These are phyloP conservation scores for Onychomys leucogaster DNA, from an alignment of 2,797 vertebrate genomes.

Conservation along the genomic window DNA sequence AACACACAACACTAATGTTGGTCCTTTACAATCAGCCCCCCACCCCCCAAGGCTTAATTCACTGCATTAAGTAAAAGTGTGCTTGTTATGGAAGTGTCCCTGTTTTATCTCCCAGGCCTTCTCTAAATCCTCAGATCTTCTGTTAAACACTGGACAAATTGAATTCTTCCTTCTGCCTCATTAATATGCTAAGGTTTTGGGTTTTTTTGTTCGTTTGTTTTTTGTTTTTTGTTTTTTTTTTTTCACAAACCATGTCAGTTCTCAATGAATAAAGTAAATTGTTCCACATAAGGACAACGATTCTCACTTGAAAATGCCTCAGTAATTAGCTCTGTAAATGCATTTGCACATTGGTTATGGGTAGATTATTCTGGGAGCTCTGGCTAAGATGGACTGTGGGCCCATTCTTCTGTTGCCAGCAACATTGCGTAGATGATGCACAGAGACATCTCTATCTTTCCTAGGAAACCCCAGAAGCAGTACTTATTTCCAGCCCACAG, in stretches of 20 bases:
- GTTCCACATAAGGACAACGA: not conserved
- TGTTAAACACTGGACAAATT: not conserved
- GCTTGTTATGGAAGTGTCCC: not conserved
- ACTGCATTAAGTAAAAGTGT: not conserved
- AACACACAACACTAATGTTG: not conserved
- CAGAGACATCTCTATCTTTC: constrained; percentile 72
- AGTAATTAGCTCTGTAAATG: constrained; percentile 8
- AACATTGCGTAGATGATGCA: not conserved
- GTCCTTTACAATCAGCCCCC: not conserved
- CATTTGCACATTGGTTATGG: not conserved
- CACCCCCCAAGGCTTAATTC: not conserved
- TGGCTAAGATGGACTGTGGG: constrained; percentile 74
- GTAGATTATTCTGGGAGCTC: not conserved
- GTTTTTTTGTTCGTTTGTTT: too few species aligned
- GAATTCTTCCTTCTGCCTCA: not conserved
- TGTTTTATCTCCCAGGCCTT: not conserved
- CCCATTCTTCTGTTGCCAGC: constrained; percentile 35
- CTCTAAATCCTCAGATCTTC: not conserved
- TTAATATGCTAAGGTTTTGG: not conserved
- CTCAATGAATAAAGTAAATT: not conserved
- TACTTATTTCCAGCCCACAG: constrained; percentile 67
- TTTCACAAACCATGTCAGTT: not conserved
- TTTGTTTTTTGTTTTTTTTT: too few species aligned
- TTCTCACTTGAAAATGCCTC: constrained; percentile 19
- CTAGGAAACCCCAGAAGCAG: constrained; percentile 63